phyloP scores from a whole-genome alignment of 2,113 vertebrate genomes.

The Sporophila hypoxantha region DNA sequence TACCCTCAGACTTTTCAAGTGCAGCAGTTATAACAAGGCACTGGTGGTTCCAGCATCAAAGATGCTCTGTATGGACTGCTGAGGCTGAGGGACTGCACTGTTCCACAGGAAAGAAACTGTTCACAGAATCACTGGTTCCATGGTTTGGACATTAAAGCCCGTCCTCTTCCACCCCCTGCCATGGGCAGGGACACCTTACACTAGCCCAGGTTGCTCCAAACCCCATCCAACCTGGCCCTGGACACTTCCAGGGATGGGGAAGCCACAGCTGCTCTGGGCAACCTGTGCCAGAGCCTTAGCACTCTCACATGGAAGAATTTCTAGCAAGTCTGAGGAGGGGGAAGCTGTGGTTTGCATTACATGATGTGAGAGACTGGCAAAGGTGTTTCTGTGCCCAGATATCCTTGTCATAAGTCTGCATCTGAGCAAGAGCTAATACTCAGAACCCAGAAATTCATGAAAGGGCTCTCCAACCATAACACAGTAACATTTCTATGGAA shows the following conservation, averaged over 20 bases:
- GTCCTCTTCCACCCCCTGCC: accelerated
- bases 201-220: not conserved
- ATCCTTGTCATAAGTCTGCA: not conserved
- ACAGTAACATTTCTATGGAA: constrained; percentile 22
- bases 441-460: not conserved
- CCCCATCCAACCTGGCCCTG: not conserved
- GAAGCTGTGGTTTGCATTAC: not conserved
- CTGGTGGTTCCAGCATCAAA: not conserved
- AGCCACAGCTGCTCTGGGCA: not conserved
- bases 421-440: not conserved
- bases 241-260: not conserved
- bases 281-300: accelerated
- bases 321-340: not conserved
- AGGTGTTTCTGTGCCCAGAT: not conserved
- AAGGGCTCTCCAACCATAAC: constrained; percentile 21
- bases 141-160: not conserved
- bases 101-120: not conserved
- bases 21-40: not conserved
- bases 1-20: not conserved
- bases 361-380: not conserved
- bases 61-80: not conserved
- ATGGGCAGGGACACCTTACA: not conserved
- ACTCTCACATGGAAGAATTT: not conserved
- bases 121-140: not conserved
- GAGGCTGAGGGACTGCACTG: not conserved